These are phyloP conservation scores for Erynnis tages DNA, from an alignment of 2,888 invertebrate genomes.

Conservation along the genomic window DNA sequence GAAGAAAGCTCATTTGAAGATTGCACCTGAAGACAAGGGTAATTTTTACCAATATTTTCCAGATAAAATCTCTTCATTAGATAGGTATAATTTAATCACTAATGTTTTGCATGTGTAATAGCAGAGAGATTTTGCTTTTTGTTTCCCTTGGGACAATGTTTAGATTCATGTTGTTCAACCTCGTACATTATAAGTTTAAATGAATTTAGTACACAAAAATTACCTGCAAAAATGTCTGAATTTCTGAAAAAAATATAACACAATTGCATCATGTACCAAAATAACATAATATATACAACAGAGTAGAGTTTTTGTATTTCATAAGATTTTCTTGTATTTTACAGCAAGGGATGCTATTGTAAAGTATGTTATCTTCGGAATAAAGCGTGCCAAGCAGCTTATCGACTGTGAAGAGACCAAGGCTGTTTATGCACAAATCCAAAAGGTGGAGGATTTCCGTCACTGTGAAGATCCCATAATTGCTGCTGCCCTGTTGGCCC, in stretches of 20 bases:
- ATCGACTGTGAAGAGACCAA: conserved; percentile 59
- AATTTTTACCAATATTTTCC: conserved; percentile 30
- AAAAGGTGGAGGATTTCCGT: conserved; percentile 73
- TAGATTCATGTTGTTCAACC: too few relatives aligned
- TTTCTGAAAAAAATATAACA: too few relatives aligned
- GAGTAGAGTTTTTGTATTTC: neutral
- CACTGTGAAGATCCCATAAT: conserved; percentile 73
- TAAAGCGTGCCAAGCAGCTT: conserved; percentile 70
- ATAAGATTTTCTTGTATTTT: conserved; percentile 13
- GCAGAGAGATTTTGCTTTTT: too few relatives aligned
- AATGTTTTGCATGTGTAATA: too few relatives aligned
- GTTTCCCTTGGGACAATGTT: too few relatives aligned
- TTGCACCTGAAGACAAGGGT: conserved; percentile 72
- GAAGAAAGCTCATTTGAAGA: conserved; percentile 82
- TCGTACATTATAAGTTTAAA: too few relatives aligned
- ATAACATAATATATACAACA: too few relatives aligned
- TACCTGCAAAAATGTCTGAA: neutral
- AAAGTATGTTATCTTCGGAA: conserved; percentile 79
- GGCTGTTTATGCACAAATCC: conserved; percentile 67
- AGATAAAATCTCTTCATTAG: neutral
- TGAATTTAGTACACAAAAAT: neutral
- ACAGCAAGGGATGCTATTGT: conserved; percentile 64
- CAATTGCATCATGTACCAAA: too few relatives aligned
- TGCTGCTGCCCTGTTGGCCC: conserved; percentile 74
- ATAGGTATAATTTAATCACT: neutral